phyloP scores from a whole-genome alignment of 2,113 vertebrate species.

The Podarcis raffonei region DNA sequence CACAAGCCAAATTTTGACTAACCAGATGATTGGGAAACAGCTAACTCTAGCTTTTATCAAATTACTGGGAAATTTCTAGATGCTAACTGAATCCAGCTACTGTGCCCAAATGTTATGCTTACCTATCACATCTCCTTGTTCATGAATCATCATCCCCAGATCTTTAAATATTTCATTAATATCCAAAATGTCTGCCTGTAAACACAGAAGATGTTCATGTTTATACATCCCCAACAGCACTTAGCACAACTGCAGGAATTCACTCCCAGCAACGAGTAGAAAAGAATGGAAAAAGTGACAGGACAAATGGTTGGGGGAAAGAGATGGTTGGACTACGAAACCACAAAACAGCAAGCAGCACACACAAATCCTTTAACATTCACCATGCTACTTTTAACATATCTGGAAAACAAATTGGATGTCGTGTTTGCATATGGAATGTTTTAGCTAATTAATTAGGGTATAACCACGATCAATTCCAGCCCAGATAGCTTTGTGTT shows the following conservation, averaged over 20 bases:
- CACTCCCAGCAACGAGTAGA: background rate
- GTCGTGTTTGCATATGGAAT: background rate
- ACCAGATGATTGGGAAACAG: background rate
- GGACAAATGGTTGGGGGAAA: background rate
- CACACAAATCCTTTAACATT: too few relatives aligned
- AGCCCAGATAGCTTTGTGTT: background rate
- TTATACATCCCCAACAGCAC: background rate
- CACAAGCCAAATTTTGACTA: background rate
- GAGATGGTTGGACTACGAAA: background rate
- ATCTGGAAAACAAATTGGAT: background rate
- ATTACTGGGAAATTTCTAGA: background rate
- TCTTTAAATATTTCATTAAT: slow-evolving; percentile 99
- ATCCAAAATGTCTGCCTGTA: slow-evolving; percentile 93
- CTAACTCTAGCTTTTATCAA: background rate
- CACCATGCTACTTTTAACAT: background rate
- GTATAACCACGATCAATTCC: background rate
- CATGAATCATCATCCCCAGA: slow-evolving; percentile 96
- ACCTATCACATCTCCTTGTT: slow-evolving; percentile 97
- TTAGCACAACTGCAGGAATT: background rate
- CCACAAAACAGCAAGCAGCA: background rate
- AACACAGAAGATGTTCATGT: slow-evolving; percentile 31
- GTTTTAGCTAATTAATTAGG: background rate
- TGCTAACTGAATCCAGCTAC: background rate
- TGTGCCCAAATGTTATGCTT: slow-evolving; percentile 58
- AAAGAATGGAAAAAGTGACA: background rate